Conservation (phyloP, 2,888 invertebrate species). For the Zhengitettix transpicula region DNA sequence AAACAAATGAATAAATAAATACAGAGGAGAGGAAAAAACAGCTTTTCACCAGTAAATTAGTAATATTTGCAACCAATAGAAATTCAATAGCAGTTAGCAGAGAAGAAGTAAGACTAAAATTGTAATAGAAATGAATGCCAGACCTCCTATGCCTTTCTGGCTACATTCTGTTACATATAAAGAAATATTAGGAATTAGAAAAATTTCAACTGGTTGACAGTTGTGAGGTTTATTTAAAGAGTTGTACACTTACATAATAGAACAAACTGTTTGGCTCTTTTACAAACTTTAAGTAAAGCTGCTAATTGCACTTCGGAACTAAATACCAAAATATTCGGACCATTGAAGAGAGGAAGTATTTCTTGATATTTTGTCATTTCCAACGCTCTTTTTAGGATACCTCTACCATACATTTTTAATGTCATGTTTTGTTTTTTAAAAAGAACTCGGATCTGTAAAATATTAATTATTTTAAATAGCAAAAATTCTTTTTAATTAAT, state of each 20-base stretch:
- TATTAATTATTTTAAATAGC: neutral
- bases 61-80: no score
- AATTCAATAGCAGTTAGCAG: no score
- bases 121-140: no score
- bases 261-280: slow-evolving; percentile 51
- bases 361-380: slow-evolving; percentile 49
- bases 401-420: slow-evolving; percentile 45
- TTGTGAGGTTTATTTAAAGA: neutral
- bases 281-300: slow-evolving; percentile 44
- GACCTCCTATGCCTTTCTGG: no score
- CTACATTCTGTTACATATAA: neutral
- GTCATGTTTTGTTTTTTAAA: slow-evolving; percentile 52
- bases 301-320: slow-evolving; percentile 44
- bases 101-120: no score
- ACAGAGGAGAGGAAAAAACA: no score
- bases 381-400: slow-evolving; percentile 48
- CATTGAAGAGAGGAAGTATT: slow-evolving; percentile 43
- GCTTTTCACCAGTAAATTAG: no score
- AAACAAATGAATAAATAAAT: no score
- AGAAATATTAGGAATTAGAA: neutral
- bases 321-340: slow-evolving; percentile 50
- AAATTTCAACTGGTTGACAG: neutral
- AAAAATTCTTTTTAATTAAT: no score
- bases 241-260: slow-evolving; percentile 39
- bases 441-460: slow-evolving; percentile 16